phyloP scores from a whole-genome alignment of 2,888 invertebrate species.

The Tipula lateralis region DNA sequence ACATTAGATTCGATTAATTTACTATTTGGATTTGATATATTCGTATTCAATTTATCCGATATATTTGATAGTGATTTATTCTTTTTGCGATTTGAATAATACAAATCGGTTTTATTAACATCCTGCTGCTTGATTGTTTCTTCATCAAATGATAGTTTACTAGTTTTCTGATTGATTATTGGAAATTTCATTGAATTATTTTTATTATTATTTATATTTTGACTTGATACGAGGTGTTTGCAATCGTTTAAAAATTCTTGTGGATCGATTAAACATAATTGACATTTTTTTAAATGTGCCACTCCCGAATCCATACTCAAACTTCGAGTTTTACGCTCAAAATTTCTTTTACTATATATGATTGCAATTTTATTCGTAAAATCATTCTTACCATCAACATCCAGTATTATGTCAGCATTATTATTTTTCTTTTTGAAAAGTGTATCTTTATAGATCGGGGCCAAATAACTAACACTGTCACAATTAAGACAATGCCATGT shows the following conservation, averaged over 20 bases:
- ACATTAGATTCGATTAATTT: neutral
- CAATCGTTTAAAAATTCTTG: conserved; percentile 35
- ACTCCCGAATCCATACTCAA: conserved; percentile 47
- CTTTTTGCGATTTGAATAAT: conserved; percentile 36
- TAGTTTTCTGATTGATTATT: conserved; percentile 32
- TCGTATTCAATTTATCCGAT: conserved; percentile 29
- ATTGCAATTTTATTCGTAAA: neutral
- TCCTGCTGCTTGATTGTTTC: neutral
- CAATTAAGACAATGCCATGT: conserved; percentile 51
- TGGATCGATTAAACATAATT: conserved; percentile 47
- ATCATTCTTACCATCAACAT: neutral
- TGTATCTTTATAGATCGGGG: conserved; percentile 49
- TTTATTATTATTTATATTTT: conserved; percentile 35
- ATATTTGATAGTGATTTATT: conserved; percentile 40
- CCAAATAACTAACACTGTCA: conserved; percentile 48
- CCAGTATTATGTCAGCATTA: neutral
- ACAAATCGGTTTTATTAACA: conserved; percentile 32
- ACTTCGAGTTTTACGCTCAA: conserved; percentile 42
- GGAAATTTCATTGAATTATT: conserved; percentile 38
- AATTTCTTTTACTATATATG: neutral
- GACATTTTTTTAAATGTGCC: conserved; percentile 45
- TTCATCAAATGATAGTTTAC: conserved; percentile 28
- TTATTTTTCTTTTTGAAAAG: conserved; percentile 35
- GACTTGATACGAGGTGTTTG: conserved; percentile 36
- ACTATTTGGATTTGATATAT: neutral